Conservation (phyloP, 1,140 invertebrate genomes). For the Chironomus tepperi region DNA sequence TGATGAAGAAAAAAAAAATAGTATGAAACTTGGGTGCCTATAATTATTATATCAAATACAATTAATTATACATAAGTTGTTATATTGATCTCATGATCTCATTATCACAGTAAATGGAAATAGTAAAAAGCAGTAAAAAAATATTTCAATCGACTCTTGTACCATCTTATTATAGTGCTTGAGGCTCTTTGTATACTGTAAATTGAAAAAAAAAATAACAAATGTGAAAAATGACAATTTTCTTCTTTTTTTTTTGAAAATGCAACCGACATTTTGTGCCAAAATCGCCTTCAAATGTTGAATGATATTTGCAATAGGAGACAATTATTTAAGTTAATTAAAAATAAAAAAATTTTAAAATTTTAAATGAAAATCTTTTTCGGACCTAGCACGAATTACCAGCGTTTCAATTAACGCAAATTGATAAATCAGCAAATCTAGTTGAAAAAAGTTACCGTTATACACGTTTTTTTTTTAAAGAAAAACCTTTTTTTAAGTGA, state of each 20-base stretch:
- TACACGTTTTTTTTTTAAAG: conserved; percentile 20
- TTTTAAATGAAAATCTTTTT: not conserved
- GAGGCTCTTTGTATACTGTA: not conserved
- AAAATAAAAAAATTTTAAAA: not conserved
- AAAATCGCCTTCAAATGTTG: not conserved
- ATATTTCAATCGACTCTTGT: no score
- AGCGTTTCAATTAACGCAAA: not conserved
- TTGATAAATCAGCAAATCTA: conserved; percentile 20
- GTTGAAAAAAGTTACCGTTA: conserved; percentile 24
- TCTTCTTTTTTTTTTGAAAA: not conserved
- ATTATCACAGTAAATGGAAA: conserved; percentile 4
- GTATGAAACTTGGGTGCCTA: conserved; percentile 23
- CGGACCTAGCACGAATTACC: not conserved
- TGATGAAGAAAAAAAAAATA: conserved; percentile 4
- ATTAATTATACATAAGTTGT: conserved; percentile 21
- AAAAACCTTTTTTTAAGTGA: conserved; percentile 17
- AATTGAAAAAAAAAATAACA: not conserved
- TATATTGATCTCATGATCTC: conserved; percentile 6
- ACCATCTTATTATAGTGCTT: no score
- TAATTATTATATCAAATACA: conserved; percentile 24
- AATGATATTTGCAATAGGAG: not conserved
- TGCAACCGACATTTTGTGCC: not conserved
- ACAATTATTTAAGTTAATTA: not conserved
- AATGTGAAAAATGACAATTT: not conserved
- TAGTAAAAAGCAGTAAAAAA: not conserved